Evolutionary conservation across 2,888 invertebrate genomes (phyloP), one percentile per base, ranked within the genome.

Genomic region (Cephus pulcher): DNA sequence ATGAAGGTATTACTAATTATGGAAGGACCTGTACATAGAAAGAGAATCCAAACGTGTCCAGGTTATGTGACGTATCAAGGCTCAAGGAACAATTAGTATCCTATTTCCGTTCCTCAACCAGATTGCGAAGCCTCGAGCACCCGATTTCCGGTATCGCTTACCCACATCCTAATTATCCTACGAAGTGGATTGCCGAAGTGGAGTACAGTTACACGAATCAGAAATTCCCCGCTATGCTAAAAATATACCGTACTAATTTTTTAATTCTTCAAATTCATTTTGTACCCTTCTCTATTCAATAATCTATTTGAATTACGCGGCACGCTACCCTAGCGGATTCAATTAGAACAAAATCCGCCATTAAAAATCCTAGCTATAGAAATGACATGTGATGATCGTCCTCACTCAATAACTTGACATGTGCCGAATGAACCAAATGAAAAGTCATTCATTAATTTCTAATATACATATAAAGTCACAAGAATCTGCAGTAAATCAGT

Each of bases 81-180:
- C 56, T 69, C 56, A 15, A 75, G 70, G 80, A 83, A 80, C 83
- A 87, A 87, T 87, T 85, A 86, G 83, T 82, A 84, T 88, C 86
- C 76, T 79, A 74, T 87, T 84, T 82, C 83, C 78, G 80, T 80
- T 81, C 56, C 74, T 73, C 78, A 78, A 76, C 80, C 85, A 84
- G 88, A 87, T 87, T 87, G 84, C 82, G 87, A 87, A 87, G 87
- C 82, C 83, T 81, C 74, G 34, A n/a, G 35, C 34, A 35, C 34
- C 34, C 69, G 73, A 85, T 85, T 86, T 89, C 88, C 88, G 87
- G 88, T 86, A 86, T 86, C 85, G 79, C 82, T 87, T 86, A 84
- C 83, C 78, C 74, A 76, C 74, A 76, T 79, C 76, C 73, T 79
- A 79, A 79, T 79, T 77, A 79, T 79, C 75, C 73, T 73, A 74